These are phyloP conservation scores for Hypsibius dujardini DNA, from an alignment of 1,140 invertebrate genomes.

Conservation along the genomic window DNA sequence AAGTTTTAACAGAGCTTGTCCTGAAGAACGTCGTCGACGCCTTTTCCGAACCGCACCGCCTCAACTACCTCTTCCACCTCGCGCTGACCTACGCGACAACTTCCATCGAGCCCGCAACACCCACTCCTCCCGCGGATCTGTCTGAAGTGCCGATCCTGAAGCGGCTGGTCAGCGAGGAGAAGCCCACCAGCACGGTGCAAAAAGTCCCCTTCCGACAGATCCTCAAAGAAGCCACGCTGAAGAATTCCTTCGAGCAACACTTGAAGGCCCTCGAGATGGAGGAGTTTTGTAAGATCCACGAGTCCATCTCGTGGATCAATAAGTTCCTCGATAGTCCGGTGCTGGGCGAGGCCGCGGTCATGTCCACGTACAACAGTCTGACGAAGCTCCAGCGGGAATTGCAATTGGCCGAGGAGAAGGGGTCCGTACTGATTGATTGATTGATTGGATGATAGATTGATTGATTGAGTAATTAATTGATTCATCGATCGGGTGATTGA, in stretches of 20 bases:
- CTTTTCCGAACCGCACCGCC: not conserved
- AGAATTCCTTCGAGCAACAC: slow-evolving; percentile 9
- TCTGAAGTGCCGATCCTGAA: not conserved
- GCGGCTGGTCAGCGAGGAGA: not conserved
- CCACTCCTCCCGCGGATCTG: not conserved
- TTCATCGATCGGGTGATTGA: too few relatives aligned
- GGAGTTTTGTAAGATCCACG: slow-evolving; percentile 1
- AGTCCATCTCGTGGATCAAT: slow-evolving; percentile 7
- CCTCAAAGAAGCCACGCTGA: slow-evolving; percentile 14
- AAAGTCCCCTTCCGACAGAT: not conserved
- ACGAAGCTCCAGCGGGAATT: not conserved
- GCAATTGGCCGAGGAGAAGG: not conserved
- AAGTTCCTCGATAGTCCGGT: slow-evolving; percentile 13
- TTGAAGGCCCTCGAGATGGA: not conserved
- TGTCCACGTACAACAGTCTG: not conserved
- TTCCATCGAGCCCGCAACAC: not conserved
- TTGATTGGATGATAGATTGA: too few relatives aligned
- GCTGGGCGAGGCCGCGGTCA: slow-evolving; percentile 7
- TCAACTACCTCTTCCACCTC: not conserved
- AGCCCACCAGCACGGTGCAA: not conserved
- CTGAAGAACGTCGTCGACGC: not conserved
- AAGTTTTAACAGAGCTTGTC: not conserved
- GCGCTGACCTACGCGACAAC: not conserved
- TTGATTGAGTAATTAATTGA: too few relatives aligned
- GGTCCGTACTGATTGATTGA: too few relatives aligned